A percentile compares a stretch with the other conserved stretches of the same genome.
phyloP scores from a whole-genome alignment of 2,797 vertebrate species.

The Prionace glauca region DNA sequence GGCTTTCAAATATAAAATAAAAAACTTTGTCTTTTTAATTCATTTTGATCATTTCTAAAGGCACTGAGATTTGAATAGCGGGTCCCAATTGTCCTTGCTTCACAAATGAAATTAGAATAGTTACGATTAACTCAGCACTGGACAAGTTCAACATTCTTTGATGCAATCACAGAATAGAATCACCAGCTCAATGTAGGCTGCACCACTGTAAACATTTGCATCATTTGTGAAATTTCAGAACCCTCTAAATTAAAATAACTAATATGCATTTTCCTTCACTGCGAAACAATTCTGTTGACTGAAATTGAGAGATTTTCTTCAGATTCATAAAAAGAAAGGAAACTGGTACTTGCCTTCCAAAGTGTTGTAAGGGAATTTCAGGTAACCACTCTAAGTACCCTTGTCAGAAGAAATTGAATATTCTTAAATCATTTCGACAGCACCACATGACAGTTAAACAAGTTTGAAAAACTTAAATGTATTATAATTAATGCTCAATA shows the following conservation, averaged over 20 bases:
- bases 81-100: conserved; percentile 59
- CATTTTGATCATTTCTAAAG: conserved; percentile 67
- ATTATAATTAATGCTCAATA: background rate
- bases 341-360: background rate
- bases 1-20: conserved; percentile 73
- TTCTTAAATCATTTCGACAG: background rate
- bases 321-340: background rate
- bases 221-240: background rate
- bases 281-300: background rate
- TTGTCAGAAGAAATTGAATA: background rate
- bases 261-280: background rate
- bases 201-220: background rate
- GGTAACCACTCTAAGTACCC: background rate
- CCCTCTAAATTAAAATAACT: background rate
- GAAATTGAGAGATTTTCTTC: background rate
- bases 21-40: conserved; percentile 57
- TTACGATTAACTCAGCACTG: conserved; percentile 61
- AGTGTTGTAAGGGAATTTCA: background rate
- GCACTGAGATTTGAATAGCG: conserved; percentile 63
- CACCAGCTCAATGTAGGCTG: background rate
- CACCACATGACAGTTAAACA: background rate
- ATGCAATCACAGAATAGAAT: conserved; percentile 14
- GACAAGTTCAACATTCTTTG: conserved; percentile 31
- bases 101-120: conserved; percentile 77
- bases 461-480: background rate